Evolutionary conservation across 2,113 vertebrate species (phyloP).

Genomic region (Pelodiscus sinensis): DNA sequence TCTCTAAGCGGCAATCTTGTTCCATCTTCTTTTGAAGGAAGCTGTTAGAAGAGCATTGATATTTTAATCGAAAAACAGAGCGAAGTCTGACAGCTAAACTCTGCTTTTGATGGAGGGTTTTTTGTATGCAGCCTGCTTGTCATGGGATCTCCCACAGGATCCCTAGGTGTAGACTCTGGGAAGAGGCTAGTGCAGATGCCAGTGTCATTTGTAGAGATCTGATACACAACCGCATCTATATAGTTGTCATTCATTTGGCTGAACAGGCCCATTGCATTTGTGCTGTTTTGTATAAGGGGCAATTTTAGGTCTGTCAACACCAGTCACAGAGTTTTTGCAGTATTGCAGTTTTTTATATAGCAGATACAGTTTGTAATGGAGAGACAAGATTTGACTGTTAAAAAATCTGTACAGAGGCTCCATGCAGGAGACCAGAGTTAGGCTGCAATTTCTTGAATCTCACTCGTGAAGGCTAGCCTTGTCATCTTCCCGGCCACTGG

Average conservation of each 20-base stretch:
- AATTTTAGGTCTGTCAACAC: neutral
- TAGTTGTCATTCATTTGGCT: neutral
- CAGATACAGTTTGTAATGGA: neutral
- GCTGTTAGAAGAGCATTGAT: constrained; percentile 11
- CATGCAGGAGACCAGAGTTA: neutral
- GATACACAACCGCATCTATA: fast-evolving
- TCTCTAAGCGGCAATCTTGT: constrained; percentile 28
- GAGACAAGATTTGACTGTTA: neutral
- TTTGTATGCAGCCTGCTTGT: neutral
- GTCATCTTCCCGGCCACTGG: neutral
- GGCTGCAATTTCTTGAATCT: neutral
- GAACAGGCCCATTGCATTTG: fast-evolving
- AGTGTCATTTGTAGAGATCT: neutral
- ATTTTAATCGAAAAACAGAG: constrained; percentile 38
- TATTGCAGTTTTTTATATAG: neutral
- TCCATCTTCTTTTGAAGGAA: constrained; percentile 52
- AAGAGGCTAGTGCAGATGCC: neutral
- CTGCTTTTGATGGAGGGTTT: neutral
- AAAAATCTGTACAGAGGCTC: neutral
- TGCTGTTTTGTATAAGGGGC: neutral
- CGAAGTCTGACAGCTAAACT: neutral
- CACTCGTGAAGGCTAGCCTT: neutral
- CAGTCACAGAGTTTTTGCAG: neutral
- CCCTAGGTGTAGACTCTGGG: neutral
- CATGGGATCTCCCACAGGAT: neutral